phyloP scores from a whole-genome alignment of 2,888 invertebrate genomes.

The Zootermopsis nevadensis region DNA sequence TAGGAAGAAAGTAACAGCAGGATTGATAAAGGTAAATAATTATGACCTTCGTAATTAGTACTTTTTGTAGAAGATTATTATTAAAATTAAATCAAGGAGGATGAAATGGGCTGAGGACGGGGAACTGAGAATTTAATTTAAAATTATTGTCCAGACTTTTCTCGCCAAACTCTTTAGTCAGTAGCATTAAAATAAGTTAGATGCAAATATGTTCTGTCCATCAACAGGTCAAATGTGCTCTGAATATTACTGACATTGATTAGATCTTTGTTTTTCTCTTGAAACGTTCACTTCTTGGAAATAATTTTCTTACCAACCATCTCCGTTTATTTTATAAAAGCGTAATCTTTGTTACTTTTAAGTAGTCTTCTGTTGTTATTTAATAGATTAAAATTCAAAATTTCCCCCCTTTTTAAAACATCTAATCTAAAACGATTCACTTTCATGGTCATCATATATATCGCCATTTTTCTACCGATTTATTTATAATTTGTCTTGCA shows the following conservation, averaged over 20 bases:
- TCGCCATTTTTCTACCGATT: background rate
- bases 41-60: background rate
- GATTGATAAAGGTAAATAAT: background rate
- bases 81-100: background rate
- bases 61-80: too few species aligned
- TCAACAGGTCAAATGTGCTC: background rate
- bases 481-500: conserved; percentile 11
- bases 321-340: background rate
- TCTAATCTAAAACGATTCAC: background rate
- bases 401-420: background rate
- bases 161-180: too few species aligned
- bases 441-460: background rate
- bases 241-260: background rate
- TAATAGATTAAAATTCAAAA: background rate
- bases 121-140: too few species aligned
- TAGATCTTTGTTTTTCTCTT: background rate
- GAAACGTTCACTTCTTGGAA: background rate
- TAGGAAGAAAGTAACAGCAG: background rate
- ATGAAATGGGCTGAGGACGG: too few species aligned
- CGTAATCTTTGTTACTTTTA: background rate
- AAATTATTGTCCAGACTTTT: too few species aligned
- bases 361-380: background rate
- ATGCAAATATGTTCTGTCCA: too few species aligned
- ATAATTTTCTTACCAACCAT: background rate
- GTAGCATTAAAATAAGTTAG: too few species aligned